phyloP scores from a whole-genome alignment of 2,797 vertebrate genomes.

The Sardinella longiceps region DNA sequence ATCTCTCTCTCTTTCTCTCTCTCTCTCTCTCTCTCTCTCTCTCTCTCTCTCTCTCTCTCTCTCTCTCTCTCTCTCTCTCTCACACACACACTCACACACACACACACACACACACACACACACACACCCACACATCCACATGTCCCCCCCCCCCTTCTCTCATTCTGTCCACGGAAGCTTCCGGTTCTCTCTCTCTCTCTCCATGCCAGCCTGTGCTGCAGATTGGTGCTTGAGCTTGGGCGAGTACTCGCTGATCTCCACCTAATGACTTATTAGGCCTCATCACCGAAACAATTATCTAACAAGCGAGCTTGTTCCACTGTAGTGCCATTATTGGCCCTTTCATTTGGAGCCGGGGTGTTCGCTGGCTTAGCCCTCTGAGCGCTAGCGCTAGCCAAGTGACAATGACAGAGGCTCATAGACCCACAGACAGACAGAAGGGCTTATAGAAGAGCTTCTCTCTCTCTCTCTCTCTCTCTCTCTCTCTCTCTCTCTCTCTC shows the following conservation, averaged over 20 bases:
- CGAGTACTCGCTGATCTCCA: neutral
- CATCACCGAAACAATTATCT: conserved; percentile 5
- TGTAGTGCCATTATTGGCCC: neutral
- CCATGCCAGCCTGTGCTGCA: neutral
- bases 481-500: neutral
- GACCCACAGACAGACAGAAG: neutral
- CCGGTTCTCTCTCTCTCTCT: neutral
- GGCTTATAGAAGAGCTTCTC: neutral
- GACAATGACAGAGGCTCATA: neutral
- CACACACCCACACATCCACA: no score
- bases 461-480: neutral
- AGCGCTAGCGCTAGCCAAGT: neutral
- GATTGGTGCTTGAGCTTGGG: neutral
- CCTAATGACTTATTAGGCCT: conserved; percentile 17
- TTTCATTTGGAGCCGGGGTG: neutral
- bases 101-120: no score
- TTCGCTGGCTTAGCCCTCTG: neutral
- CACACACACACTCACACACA: no score
- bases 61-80: neutral
- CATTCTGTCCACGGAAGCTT: neutral
- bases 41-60: neutral
- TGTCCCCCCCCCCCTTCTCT: no score
- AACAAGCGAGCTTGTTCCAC: neutral
- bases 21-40: neutral
- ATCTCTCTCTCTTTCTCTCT: neutral